Conservation (phyloP, 2,888 invertebrate species). For the Caenorhabditis wallacei region DNA sequence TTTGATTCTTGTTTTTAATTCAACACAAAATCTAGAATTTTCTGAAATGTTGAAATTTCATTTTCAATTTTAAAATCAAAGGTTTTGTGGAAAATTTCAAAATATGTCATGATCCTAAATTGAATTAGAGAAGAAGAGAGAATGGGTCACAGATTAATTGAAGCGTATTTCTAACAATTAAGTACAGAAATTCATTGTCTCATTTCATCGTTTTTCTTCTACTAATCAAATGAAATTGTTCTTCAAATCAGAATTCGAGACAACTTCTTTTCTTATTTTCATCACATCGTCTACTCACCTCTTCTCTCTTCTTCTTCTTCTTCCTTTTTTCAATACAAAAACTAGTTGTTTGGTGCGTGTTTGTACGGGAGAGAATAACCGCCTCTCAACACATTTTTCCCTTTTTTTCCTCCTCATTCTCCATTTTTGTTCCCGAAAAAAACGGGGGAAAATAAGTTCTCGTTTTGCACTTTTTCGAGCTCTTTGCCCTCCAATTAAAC, state of each 20-base stretch:
- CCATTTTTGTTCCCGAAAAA: slow-evolving; percentile 24
- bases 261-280: slow-evolving; percentile 15
- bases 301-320: slow-evolving; percentile 21
- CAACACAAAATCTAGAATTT: background rate
- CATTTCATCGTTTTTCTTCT: background rate
- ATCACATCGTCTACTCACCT: slow-evolving; percentile 1
- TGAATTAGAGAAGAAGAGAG: background rate
- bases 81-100: no score
- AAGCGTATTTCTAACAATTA: slow-evolving; percentile 6
- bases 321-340: slow-evolving; percentile 43
- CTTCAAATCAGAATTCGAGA: slow-evolving; percentile 44
- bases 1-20: background rate
- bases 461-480: slow-evolving; percentile 4
- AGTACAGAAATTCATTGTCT: slow-evolving; percentile 16
- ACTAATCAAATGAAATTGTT: slow-evolving; percentile 49
- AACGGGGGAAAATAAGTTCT: slow-evolving; percentile 14
- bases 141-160: background rate
- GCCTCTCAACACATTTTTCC: slow-evolving; percentile 1
- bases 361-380: slow-evolving; percentile 25
- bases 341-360: slow-evolving; percentile 58
- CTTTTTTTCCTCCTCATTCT: slow-evolving; percentile 8
- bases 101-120: background rate
- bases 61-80: background rate
- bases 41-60: background rate
- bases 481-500: slow-evolving; percentile 16